Conservation (phyloP, 1,140 invertebrate species). For the Pseudomyrmex cubaensis region DNA sequence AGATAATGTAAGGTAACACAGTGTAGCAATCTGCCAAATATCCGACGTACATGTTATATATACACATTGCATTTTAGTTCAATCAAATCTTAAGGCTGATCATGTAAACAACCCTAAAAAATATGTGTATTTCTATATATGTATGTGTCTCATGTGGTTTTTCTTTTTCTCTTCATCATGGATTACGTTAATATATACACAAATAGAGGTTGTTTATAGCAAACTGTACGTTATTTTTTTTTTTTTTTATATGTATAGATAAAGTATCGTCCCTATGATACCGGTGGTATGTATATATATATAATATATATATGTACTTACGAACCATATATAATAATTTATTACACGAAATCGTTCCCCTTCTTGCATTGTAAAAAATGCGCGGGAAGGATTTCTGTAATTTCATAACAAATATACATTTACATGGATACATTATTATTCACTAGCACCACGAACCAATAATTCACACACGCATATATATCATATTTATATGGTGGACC, state of each 20-base stretch:
- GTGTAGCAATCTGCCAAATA: constrained; percentile 77
- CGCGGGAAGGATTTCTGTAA: constrained; percentile 71
- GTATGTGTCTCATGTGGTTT: constrained; percentile 78
- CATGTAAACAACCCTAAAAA: constrained; percentile 86
- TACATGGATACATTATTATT: constrained; percentile 79
- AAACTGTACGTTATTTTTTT: constrained; percentile 79
- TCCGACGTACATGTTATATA: constrained; percentile 73
- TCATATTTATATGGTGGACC: constrained; percentile 80
- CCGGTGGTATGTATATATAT: constrained; percentile 68
- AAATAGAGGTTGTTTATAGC: constrained; percentile 84
- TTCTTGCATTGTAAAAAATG: constrained; percentile 71
- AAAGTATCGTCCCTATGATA: constrained; percentile 81
- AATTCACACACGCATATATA: constrained; percentile 80
- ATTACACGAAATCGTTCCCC: constrained; percentile 69
- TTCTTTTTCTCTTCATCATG: constrained; percentile 69
- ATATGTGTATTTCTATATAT: constrained; percentile 85
- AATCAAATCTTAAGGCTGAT: constrained; percentile 84
- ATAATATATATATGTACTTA: constrained; percentile 67
- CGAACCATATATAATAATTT: constrained; percentile 73
- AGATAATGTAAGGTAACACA: constrained; percentile 78
- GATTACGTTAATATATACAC: constrained; percentile 81
- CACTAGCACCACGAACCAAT: constrained; percentile 83
- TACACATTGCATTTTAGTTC: constrained; percentile 77
- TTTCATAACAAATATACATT: constrained; percentile 78
- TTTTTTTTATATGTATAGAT: constrained; percentile 75